These are phyloP conservation scores for Myotis vivesi DNA, from an alignment of 2,797 vertebrate genomes.

Conservation along the genomic window DNA sequence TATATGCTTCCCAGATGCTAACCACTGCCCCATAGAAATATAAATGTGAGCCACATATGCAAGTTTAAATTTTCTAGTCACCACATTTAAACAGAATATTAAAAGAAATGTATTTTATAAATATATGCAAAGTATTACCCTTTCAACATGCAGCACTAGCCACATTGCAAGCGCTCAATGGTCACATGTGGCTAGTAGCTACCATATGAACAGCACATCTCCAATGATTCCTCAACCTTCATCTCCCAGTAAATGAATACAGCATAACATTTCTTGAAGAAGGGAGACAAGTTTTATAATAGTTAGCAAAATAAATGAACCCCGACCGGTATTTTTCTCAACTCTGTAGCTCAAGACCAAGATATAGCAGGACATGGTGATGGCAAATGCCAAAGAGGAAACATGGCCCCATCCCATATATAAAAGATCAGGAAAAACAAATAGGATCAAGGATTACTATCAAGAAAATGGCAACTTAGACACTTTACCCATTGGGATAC, in stretches of 20 bases:
- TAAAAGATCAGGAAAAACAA: not conserved
- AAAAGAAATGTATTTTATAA: not conserved
- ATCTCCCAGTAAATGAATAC: not conserved
- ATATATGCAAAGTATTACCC: not conserved
- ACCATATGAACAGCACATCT: not conserved
- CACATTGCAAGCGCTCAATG: not conserved
- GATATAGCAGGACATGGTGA: not conserved
- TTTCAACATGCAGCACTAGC: not conserved
- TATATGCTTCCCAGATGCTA: not conserved
- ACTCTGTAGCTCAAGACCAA: not conserved
- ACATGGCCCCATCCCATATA: not conserved
- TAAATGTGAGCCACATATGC: not conserved
- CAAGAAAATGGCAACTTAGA: not conserved
- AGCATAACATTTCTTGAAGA: not conserved
- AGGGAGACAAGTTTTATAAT: not conserved
- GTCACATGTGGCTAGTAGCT: not conserved
- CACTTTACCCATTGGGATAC: not conserved
- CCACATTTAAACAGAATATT: not conserved
- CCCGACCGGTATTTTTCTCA: not conserved
- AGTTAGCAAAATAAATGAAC: not conserved
- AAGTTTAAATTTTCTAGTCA: conserved; percentile 15
- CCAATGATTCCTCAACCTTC: not conserved
- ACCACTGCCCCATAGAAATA: not conserved
- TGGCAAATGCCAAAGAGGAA: not conserved
- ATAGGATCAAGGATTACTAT: not conserved